A percentile compares a stretch with the other conserved stretches of the same genome.
Evolutionary conservation across 2,797 vertebrate species (phyloP).

Genomic region (Morelia viridis): DNA sequence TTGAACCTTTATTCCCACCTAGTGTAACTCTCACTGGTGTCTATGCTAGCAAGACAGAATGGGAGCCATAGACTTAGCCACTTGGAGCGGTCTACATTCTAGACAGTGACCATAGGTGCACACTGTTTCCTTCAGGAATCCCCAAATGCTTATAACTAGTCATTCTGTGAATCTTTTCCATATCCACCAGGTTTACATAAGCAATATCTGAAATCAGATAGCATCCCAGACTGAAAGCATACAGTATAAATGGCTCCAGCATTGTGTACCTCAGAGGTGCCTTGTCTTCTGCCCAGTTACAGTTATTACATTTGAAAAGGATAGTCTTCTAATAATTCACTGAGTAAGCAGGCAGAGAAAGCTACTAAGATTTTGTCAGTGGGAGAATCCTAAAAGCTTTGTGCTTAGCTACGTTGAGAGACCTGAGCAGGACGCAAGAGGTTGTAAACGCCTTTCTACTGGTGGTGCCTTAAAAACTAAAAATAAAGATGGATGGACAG

Average conservation of each 20-base stretch:
- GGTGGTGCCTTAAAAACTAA: neutral
- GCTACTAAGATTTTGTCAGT: neutral
- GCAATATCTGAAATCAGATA: neutral
- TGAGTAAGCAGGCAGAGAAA: neutral
- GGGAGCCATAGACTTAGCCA: neutral
- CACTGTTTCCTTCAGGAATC: neutral
- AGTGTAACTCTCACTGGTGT: neutral
- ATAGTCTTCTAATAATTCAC: neutral
- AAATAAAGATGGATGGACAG: neutral
- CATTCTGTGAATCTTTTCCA: neutral
- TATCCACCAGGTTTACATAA: neutral
- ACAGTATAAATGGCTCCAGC: neutral
- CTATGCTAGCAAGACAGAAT: neutral
- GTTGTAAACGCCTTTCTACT: neutral
- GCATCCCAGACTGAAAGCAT: neutral
- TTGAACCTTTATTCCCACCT: neutral
- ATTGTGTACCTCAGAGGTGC: neutral
- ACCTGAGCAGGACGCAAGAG: neutral
- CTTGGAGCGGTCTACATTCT: neutral
- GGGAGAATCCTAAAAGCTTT: neutral
- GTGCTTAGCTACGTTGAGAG: neutral
- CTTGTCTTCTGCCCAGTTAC: neutral
- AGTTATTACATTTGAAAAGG: neutral
- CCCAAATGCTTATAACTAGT: neutral
- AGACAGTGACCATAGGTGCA: neutral